phyloP scores from a whole-genome alignment of 2,888 invertebrate species.

The Lasiommata megera region DNA sequence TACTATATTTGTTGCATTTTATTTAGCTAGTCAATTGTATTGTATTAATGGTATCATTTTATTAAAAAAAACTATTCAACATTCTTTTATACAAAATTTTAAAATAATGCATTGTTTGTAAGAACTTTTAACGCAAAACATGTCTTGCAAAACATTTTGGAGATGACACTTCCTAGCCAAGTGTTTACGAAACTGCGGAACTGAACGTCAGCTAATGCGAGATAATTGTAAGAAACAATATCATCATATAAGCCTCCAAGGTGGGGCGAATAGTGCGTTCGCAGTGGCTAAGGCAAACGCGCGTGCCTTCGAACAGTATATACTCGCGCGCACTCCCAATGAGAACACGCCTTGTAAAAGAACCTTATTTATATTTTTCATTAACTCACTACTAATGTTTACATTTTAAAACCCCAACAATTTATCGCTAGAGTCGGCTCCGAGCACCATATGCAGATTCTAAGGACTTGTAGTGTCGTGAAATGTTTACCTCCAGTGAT shows the following conservation, averaged over 20 bases:
- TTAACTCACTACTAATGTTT: conserved; percentile 8
- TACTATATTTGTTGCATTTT: too few relatives aligned
- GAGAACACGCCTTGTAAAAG: conserved; percentile 47
- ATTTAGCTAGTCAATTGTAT: too few relatives aligned
- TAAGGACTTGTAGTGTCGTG: conserved; percentile 58
- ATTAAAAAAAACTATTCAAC: too few relatives aligned
- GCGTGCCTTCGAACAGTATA: conserved; percentile 46
- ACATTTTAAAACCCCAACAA: background rate
- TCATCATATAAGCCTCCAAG: conserved; percentile 38
- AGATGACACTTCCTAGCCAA: conserved; percentile 27
- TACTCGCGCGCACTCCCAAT: conserved; percentile 44
- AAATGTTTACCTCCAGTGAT: conserved; percentile 64
- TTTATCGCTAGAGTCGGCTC: background rate
- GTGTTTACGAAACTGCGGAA: conserved; percentile 23
- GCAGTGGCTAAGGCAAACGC: conserved; percentile 55
- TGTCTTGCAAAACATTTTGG: background rate
- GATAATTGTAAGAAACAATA: conserved; percentile 60
- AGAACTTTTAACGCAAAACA: too few relatives aligned
- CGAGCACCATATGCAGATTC: conserved; percentile 50
- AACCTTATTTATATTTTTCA: background rate
- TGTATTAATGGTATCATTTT: too few relatives aligned
- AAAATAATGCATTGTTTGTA: background rate
- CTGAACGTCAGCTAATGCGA: conserved; percentile 45
- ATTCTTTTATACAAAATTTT: too few relatives aligned
- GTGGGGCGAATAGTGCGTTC: conserved; percentile 50